Evolutionary conservation across 2,888 invertebrate genomes (phyloP).

Genomic region (Dexiosoma caninum): DNA sequence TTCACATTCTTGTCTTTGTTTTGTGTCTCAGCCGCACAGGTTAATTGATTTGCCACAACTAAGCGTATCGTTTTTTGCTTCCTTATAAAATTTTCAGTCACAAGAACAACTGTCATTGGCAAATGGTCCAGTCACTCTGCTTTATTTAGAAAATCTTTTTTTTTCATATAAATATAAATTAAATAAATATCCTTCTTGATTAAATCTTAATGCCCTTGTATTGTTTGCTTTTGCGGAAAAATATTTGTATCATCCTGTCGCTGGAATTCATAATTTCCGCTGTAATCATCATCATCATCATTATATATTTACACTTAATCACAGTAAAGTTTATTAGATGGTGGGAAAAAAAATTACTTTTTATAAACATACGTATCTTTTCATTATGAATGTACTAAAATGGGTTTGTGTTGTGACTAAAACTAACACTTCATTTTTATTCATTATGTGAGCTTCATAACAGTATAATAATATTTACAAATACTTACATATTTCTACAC

Average conservation of each 20-base stretch:
- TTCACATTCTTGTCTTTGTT: no score
- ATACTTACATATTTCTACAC: not conserved
- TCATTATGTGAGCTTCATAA: constrained; percentile 6
- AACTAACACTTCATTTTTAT: constrained; percentile 33
- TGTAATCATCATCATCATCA: no score
- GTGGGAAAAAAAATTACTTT: not conserved
- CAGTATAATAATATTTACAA: not conserved
- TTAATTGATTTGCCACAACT: no score
- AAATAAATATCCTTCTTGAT: not conserved
- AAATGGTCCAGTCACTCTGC: no score
- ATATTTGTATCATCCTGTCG: no score
- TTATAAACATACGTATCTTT: not conserved
- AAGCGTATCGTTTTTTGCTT: no score
- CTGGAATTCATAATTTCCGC: no score
- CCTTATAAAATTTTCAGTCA: no score
- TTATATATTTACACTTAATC: constrained; percentile 1
- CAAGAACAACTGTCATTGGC: no score
- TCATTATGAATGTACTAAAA: constrained; percentile 21
- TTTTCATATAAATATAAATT: not conserved
- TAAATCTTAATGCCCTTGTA: not conserved
- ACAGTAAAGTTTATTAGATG: not conserved
- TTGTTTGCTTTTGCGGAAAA: no score
- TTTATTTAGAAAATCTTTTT: no score
- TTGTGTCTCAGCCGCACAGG: no score
- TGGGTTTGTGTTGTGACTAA: constrained; percentile 17